Percentiles rank a stretch among this genome's conserved stretches.
Evolutionary conservation across 2,888 invertebrate genomes (phyloP).

Genomic region (Spialia ferax): DNA sequence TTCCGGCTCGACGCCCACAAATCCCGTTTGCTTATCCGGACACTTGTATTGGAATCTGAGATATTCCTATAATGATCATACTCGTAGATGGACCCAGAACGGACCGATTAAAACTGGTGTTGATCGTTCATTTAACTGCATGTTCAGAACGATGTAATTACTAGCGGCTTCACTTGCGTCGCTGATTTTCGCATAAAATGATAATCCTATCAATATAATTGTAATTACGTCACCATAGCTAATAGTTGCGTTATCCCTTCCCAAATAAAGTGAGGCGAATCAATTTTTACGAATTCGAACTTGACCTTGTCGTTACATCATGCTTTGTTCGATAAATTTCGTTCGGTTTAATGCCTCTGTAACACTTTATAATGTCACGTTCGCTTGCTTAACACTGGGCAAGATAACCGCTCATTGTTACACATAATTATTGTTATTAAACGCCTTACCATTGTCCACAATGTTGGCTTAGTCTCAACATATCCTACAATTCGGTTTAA

Average conservation of each 20-base stretch:
- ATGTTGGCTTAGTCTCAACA: constrained; percentile 15
- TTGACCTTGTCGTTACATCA: constrained; percentile 72
- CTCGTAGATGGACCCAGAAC: constrained; percentile 66
- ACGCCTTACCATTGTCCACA: constrained; percentile 34
- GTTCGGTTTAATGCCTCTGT: constrained; percentile 45
- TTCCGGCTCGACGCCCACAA: constrained; percentile 69
- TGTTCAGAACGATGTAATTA: neutral
- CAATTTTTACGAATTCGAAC: constrained; percentile 59
- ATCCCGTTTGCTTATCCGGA: constrained; percentile 59
- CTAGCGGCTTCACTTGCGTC: neutral
- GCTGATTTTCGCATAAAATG: neutral
- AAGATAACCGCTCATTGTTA: constrained; percentile 37
- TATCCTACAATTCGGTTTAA: constrained; percentile 34
- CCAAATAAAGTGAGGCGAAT: constrained; percentile 54
- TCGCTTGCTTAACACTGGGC: constrained; percentile 42
- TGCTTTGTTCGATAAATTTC: constrained; percentile 46
- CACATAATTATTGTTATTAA: constrained; percentile 34
- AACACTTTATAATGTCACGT: constrained; percentile 47
- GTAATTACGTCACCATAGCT: neutral
- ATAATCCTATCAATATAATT: no score
- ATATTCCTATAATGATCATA: constrained; percentile 66
- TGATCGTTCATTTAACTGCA: neutral
- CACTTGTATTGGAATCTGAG: constrained; percentile 53
- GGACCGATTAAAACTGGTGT: constrained; percentile 47
- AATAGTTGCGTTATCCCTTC: neutral